These are phyloP conservation scores for Mormyrus hasselquistii DNA, from an alignment of 2,797 vertebrate genomes.

Conservation along the genomic window DNA sequence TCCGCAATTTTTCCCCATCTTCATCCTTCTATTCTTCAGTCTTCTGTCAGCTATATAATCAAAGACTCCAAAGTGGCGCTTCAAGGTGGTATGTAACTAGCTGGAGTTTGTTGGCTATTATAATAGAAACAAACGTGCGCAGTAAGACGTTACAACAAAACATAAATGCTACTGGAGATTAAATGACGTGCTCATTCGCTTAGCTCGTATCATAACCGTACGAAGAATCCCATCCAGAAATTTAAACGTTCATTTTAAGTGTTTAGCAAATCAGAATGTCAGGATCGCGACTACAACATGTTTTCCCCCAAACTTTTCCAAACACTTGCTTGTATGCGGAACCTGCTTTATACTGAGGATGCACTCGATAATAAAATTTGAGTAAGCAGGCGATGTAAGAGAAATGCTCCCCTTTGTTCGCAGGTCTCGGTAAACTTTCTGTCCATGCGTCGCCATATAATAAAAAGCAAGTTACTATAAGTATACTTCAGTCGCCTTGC, in stretches of 20 bases:
- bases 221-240: background rate
- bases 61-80: conserved; percentile 63
- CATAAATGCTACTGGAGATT: background rate
- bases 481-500: background rate
- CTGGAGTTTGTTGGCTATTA: background rate
- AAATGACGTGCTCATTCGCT: conserved; percentile 7
- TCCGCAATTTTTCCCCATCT: background rate
- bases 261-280: background rate
- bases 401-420: background rate
- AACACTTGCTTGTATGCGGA: background rate
- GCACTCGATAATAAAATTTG: background rate
- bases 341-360: background rate
- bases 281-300: background rate
- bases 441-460: background rate
- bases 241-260: background rate
- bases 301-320: background rate
- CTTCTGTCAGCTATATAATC: conserved; percentile 11
- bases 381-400: background rate
- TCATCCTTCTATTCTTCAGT: background rate
- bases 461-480: background rate
- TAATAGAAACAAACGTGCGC: conserved; percentile 4
- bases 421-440: background rate
- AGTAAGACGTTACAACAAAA: background rate
- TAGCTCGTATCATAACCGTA: background rate
- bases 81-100: conserved; percentile 55